Evolutionary conservation across 1,140 invertebrate species (phyloP).

Genomic region (Radopholus similis): DNA sequence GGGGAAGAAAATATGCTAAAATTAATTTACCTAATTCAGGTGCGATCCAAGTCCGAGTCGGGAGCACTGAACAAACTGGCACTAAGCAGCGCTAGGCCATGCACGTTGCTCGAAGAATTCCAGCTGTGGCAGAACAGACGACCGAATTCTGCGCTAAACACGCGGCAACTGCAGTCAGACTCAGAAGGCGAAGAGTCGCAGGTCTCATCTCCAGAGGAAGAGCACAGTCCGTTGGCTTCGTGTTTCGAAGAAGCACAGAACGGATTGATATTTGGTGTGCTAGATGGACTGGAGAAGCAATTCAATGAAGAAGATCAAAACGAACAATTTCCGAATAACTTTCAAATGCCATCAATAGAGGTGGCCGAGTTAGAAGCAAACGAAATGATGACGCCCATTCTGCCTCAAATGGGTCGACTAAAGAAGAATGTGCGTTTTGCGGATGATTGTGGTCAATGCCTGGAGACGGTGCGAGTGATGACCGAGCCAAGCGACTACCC

Average conservation of each 20-base stretch:
- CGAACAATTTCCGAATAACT: too few relatives aligned
- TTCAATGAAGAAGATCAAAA: too few relatives aligned
- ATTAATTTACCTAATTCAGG: conserved; percentile 25
- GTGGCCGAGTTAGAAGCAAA: conserved; percentile 5
- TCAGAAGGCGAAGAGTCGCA: conserved; percentile 39
- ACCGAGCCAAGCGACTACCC: conserved; percentile 84
- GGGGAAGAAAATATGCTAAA: background rate
- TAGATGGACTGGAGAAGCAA: conserved; percentile 12
- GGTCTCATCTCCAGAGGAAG: conserved; percentile 25
- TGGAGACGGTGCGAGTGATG: conserved; percentile 79
- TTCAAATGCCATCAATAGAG: background rate
- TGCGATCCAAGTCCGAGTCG: conserved; percentile 47
- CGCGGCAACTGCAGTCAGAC: conserved; percentile 32
- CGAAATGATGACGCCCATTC: background rate
- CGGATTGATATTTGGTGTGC: conserved; percentile 9
- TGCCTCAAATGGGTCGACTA: background rate
- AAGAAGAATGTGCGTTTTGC: conserved; percentile 89
- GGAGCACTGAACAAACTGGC: conserved; percentile 35
- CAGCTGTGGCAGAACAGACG: conserved; percentile 27
- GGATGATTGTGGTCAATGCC: conserved; percentile 78
- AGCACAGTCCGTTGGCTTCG: conserved; percentile 12
- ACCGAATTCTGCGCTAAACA: conserved; percentile 26
- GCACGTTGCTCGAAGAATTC: conserved; percentile 32
- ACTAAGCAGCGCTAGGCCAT: conserved; percentile 30
- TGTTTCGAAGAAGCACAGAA: conserved; percentile 8